Evolutionary conservation across 2,888 invertebrate genomes (phyloP), one percentile per base, ranked within the genome.

Genomic region (Sycophila texana): DNA sequence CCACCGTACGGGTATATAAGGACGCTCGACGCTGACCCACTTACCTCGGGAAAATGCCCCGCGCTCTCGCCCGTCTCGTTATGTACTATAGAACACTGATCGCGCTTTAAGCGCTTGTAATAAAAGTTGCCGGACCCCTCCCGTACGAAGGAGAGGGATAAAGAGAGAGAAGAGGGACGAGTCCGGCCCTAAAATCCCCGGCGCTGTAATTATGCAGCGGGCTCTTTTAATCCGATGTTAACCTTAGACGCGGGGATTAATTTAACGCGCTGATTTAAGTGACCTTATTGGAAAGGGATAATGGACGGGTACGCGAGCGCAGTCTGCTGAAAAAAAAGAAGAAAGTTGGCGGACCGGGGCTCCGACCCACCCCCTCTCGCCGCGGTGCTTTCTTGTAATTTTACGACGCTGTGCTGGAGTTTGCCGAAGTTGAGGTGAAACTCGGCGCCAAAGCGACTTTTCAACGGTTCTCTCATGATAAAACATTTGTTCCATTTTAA

Each of bases 211-310:
- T 80, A 76, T 80, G 72, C 68, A 49, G 55, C 51, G 14, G 58
- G 70, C 39, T 55, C 74, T 74, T 76, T 80, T 80, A 72, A 76
- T 79, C 73, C 39, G 10, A 49, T 51, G 57, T 73, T 72, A 67
- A 63, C 73, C 68, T 51, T 66, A 49, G 49, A 7, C 26, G 20
- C 20, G 18, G 14, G 66, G 75, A 80, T 80, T 73, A 80, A 73
- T 73, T 76, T 68, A 68, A 72, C 67, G 14, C 79, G 67, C 39
- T 74, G 74, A 78, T 73, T 73, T 66, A 65, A 66, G 67, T 22
- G 67, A 22, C 58, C 53, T 58, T 49, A 72, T 73, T 53, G 72
- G 67, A 78, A 55, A 67, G 47, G 68, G 68, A 63, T 76, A 76
- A 61, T 76, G 47, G 68, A 76, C 61, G 67, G 67, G 16, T 58